Evolutionary conservation across 2,113 vertebrate genomes (phyloP), one percentile per base, ranked within the genome.

Genomic region (Eulemur rufifrons): DNA sequence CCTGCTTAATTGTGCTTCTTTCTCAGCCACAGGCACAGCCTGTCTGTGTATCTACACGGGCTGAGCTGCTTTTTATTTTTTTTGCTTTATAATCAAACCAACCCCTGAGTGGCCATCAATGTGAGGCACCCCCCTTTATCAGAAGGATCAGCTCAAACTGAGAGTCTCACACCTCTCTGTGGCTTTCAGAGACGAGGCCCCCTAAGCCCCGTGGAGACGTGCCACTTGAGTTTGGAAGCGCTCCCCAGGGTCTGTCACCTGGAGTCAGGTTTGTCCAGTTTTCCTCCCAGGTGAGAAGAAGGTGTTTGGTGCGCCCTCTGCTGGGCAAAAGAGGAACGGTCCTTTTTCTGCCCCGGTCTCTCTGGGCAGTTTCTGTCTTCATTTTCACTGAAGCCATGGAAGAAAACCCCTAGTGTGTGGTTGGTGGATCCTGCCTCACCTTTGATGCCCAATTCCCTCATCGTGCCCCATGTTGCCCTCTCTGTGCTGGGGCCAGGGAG

Each of bases 71-170:
- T 64, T 63, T 10, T 0, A 3, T n/a, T 15, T 25, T 80, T 12
- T 29, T 47, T 47, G 21, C 13, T 86, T 86, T 61, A 50, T 83
- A 66, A 95, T 61, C 86, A 69, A 88, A 68, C 37, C 69, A 89
- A 29, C 17, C 42, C 39, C 29, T 32, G 13, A 50, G 25, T 42
- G 27, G 86, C 59, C 52, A 34, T 74, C 61, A 59, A 1, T n/a
- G 45, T 54, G 37, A 37, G 39, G 63, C 17, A 88, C 86, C 92
- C 42, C 47, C n/a, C 25, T 97, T 94, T 89, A 95, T 77, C 76
- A 96, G 52, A 89, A 85, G 56, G 7, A 13, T 64, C 91, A 69
- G 85, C 95, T 95, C 97, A 69, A 90, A 95, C 56, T 37, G 3
- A 89, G 73, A 95, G 90, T 20, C 25, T 73, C 74, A 87, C 8